Evolutionary conservation across 2,888 invertebrate genomes (phyloP).

Genomic region (Acrobasis consociella): DNA sequence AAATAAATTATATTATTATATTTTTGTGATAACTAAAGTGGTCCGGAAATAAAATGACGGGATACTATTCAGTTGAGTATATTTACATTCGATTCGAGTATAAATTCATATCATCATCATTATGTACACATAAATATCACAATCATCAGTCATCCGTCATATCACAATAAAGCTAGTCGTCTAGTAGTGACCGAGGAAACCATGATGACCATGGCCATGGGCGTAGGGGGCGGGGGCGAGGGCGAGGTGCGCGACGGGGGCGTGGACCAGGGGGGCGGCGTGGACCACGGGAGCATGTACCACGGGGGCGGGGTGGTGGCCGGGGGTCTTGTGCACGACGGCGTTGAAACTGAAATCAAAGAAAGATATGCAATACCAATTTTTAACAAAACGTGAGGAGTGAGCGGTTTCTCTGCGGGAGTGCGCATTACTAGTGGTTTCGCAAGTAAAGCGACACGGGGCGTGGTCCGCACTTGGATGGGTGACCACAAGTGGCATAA

Average conservation of each 20-base stretch:
- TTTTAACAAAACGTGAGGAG: too few relatives aligned
- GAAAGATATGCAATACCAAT: background rate
- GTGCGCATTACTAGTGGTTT: too few relatives aligned
- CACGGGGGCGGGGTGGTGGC: slow-evolving; percentile 73
- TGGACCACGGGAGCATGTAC: slow-evolving; percentile 59
- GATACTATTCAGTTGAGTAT: slow-evolving; percentile 71
- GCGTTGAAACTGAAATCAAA: slow-evolving; percentile 74
- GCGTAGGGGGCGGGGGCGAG: slow-evolving; percentile 53
- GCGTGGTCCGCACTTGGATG: too few relatives aligned
- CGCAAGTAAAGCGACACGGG: too few relatives aligned
- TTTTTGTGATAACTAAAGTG: too few relatives aligned
- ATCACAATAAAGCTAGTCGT: slow-evolving; percentile 57
- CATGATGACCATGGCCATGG: slow-evolving; percentile 74
- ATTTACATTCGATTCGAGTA: slow-evolving; percentile 74
- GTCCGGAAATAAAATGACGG: slow-evolving; percentile 35
- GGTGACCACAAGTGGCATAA: too few relatives aligned
- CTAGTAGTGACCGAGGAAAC: slow-evolving; percentile 65
- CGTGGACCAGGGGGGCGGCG: slow-evolving; percentile 58
- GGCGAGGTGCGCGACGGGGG: slow-evolving; percentile 55
- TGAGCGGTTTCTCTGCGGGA: too few relatives aligned
- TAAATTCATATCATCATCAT: slow-evolving; percentile 61
- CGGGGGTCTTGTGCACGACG: slow-evolving; percentile 78
- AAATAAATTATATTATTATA: too few relatives aligned
- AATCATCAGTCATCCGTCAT: slow-evolving; percentile 75
- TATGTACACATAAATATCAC: slow-evolving; percentile 82